Evolutionary conservation across 2,797 vertebrate species (phyloP).

Genomic region (Acanthurus tractus): DNA sequence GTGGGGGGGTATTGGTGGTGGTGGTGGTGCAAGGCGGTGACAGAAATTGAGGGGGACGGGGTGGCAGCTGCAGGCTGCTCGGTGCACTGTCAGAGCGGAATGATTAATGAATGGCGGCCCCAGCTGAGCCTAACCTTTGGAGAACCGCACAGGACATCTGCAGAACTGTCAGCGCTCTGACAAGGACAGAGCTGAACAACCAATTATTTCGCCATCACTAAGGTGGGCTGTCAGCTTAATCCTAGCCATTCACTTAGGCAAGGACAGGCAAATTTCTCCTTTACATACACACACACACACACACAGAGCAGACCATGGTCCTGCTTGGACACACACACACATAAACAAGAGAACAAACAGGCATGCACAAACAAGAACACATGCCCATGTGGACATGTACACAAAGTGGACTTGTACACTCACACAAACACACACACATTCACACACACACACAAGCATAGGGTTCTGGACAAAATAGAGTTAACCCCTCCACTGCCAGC

Average conservation of each 20-base stretch:
- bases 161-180: constrained; percentile 99
- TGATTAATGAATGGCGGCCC: constrained; percentile 99
- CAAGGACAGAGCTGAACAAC: constrained; percentile 99
- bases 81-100: constrained; percentile 98
- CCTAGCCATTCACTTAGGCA: constrained; percentile 99
- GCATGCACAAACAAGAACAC: constrained; percentile 61
- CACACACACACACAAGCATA: constrained; percentile 69
- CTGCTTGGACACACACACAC: constrained; percentile 78
- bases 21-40: constrained; percentile 87
- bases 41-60: constrained; percentile 92
- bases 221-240: constrained; percentile 99
- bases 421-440: constrained; percentile 42
- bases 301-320: constrained; percentile 66
- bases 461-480: constrained; percentile 85
- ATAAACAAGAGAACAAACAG: constrained; percentile 73
- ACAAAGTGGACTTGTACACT: constrained; percentile 59
- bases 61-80: constrained; percentile 98
- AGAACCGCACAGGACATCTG: constrained; percentile 99
- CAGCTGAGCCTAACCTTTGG: constrained; percentile 99
- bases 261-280: constrained; percentile 99
- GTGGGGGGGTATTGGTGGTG: constrained; percentile 56
- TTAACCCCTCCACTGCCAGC: constrained; percentile 89
- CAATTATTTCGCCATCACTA: constrained; percentile 99
- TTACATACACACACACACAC: constrained; percentile 91
- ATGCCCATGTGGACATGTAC: constrained; percentile 75